Base-by-base conservation (phyloP, 2,797 vertebrate species). In the Myioborus melanocephalus region DNA sequence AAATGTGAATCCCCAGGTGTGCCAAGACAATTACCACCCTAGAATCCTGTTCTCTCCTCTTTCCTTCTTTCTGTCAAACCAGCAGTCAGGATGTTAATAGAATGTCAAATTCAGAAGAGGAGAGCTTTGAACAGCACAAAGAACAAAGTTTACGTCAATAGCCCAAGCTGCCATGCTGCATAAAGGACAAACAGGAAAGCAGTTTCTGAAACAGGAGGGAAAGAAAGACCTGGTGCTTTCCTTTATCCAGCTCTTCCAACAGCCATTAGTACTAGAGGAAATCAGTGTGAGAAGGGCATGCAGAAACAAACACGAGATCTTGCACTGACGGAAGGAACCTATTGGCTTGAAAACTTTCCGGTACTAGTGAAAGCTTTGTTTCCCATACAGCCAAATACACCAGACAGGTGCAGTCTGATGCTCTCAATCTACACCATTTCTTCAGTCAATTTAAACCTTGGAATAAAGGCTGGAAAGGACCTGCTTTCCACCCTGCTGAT, bases 271-370 rank as follows among this genome's bases (percentile, higher is more conserved):
- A 41, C 34, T 27, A 35, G 66, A 94, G 87, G 80, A 96, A 96
- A 86, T 56, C 6, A 0, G 60, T 57, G 18, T 24, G 27, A 89
- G 61, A 61, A 94, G 30, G 60, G 66, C 27, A 17, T 70, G 73
- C 77, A 75, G 86, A 79, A 95, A 90, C 73, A 93, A 90, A 82
- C 47, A 79, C 0, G 5, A 84, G 47, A 88, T 94, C 63, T 68
- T 83, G 56, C 60, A 83, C 19, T 32, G 30, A 86, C 86, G 95
- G 94, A 97, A 97, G 95, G 94, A 96, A 95, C 73, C 90, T 91
- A 95, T 96, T 92, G 77, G 85, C 83, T 65, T 91, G 86, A 95
- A 95, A 94, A 93, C 78, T 92, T 95, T 93, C 95, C 88, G 35
- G 85, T 91, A 70, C 50, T 69, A 94, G 79, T 86, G 92, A 96